Evolutionary conservation across 2,113 vertebrate species (phyloP), one percentile per base, ranked within the genome.

Genomic region (Litocranius walleri): DNA sequence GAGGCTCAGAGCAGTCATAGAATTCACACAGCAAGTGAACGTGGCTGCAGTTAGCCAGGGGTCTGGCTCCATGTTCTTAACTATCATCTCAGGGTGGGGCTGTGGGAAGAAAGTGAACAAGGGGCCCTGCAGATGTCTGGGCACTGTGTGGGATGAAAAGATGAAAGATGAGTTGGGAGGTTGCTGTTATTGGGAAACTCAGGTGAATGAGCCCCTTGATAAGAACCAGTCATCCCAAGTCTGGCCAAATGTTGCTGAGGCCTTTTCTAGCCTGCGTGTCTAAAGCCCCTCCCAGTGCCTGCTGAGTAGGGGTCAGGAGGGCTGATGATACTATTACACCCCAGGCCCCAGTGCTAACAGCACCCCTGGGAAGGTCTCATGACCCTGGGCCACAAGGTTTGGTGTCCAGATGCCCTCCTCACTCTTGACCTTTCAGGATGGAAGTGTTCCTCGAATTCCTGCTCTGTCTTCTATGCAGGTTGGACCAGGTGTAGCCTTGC

Each of bases 111-210:
- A 59, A 74, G 36, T 12, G 45, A 36, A 82, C 8, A 29, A 85
- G n/a, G 3, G 15, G 17, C 0, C 3, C 64, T 36, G 2, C n/a
- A 33, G 84, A 10, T 10, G 7, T 30, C 80, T 9, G 2, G n/a
- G 62, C 5, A 57, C 81, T 48, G 83, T 11, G 1, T 16, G 50
- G 62, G n/a, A 56, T 13, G 29, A 86, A 50, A 85, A 67, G 30
- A 82, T 21, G n/a, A 40, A 36, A 21, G 29, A 45, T 48, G 67
- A n/a, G 5, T 6, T 19, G 50, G 36, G 21, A 30, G 45, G 5
- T 29, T 87, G 56, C 43, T 64, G 40, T 10, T 45, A 25, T 5
- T 50, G 9, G 30, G 48, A 52, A 84, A 40, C 30, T 56, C 78
- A 8, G 8, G 33, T 5, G 5, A 43, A 62, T 7, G 33, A 81